Base-by-base conservation (phyloP, 2,888 invertebrate genomes). In the Calliphora vomitoria region DNA sequence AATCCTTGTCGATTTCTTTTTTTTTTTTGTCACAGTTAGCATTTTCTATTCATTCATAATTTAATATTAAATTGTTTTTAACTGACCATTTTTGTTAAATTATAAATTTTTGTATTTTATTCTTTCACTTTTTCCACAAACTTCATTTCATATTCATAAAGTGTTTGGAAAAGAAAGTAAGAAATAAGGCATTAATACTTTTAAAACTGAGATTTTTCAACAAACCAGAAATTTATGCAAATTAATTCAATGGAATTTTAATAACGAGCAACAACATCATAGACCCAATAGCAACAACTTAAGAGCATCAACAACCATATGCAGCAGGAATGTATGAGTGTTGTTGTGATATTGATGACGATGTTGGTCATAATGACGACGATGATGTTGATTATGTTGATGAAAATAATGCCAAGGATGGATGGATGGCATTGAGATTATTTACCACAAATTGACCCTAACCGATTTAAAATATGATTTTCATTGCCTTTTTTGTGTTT, bases 201-300 rank as follows among this genome's bases (percentile, higher is more conserved):
- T 74, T 2, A 25, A 74, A 55, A 44, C 64, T 78, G 62, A 78
- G 83, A 72, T 84, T 84, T 78, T 69, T 35, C 10, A 41, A 66
- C 44, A 53, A 38, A 41, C 18, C 55, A 2, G 25, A 82, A 82
- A 84, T 47, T 84, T 66, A 84, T 84, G 78, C 72, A 84, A 84
- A 84, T 84, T 84, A 72, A 84, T 84, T 78, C 78, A 72, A 78
- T 78, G 62, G 64, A 44, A 58, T 64, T 78, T 72, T 72, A 72
- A 82, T 75, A 69, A 68, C 60, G 20, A 76, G n/a, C 10, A 25
- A 78, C 31, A 5, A 60, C 47, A 69, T 44, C 10, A 10, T 6
- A 72, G 8, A 58, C 31, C 31, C 50, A 50, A 20, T 50, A 64
- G 20, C 25, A 68, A 55, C 11, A 68, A 68, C 41, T 11, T 8